Conservation (phyloP, 2,113 vertebrate genomes). For the Lanius ludovicianus region DNA sequence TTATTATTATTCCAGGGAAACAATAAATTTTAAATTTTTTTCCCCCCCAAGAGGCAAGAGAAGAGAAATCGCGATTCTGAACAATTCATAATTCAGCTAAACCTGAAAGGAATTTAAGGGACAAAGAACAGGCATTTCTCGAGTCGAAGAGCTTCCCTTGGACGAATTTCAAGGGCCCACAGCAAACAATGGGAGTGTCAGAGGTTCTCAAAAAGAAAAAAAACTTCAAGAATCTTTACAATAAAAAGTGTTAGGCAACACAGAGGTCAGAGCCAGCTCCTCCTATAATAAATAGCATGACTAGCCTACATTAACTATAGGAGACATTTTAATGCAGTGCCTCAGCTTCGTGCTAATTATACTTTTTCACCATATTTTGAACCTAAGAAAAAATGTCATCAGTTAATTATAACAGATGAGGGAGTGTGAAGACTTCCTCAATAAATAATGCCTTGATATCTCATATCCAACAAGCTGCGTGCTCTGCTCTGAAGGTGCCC, state of each 20-base stretch:
- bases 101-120: constrained; percentile 65
- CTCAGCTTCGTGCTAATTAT: constrained; percentile 62
- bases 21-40: neutral
- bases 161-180: constrained; percentile 58
- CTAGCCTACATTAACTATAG: constrained; percentile 60
- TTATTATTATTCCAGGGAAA: constrained; percentile 22
- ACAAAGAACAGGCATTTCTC: constrained; percentile 67
- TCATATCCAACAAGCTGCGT: constrained; percentile 47
- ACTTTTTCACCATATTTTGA: constrained; percentile 68
- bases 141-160: constrained; percentile 22
- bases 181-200: constrained; percentile 65
- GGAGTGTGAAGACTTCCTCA: constrained; percentile 65
- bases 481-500: constrained; percentile 44
- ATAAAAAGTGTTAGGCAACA: constrained; percentile 69
- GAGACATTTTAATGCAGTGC: constrained; percentile 67
- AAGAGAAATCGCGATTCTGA: constrained; percentile 25
- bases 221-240: constrained; percentile 67
- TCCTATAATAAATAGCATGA: constrained; percentile 60
- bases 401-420: constrained; percentile 68
- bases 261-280: constrained; percentile 54
- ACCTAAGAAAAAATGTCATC: constrained; percentile 57
- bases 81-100: constrained; percentile 65
- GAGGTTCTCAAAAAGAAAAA: constrained; percentile 61
- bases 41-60: neutral
- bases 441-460: constrained; percentile 65